Evolutionary conservation across 1,140 invertebrate species (phyloP), one percentile per base, ranked within the genome.

Genomic region (Trichoplusia ni): DNA sequence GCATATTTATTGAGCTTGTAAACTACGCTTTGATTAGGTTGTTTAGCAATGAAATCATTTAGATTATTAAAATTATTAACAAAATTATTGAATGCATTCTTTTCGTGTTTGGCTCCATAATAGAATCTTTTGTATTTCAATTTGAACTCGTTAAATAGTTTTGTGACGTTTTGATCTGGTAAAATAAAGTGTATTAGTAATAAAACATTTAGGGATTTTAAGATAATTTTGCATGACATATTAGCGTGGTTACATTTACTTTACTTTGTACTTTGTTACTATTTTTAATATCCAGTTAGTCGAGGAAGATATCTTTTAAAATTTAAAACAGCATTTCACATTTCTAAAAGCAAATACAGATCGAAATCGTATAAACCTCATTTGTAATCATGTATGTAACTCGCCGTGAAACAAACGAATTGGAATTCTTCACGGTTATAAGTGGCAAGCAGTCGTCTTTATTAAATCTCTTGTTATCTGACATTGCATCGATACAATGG

Each of bases 381-480:
- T 7, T 13, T 23, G 16, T 29, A 23, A 58, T 5, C 33, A 51
- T 61, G 64, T 72, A 69, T 69, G 53, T 69, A 66, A 75, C 78
- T 69, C 67, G 29, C 63, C 71, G 64, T 72, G 64, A 75, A 73
- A 76, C 73, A 65, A 35, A 27, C 51, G 35, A 56, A 63, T 66
- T 64, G 64, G 66, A 64, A 67, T 71, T 68, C 60, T 68, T 18
- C 68, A 59, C 60, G 60, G 62, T 69, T 68, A 56, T 77, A 79
- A 77, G 67, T 69, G 65, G 59, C 67, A 62, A 64, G 51, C 64
- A 69, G 69, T 71, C 73, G 73, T 75, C 74, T 75, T 77, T 82
- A 82, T 83, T 79, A 84, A 83, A 84, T 84, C 81, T 83, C 67
- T 66, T 64, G 64, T 80, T 81, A 81, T 81, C 79, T 70, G 70